Base-by-base conservation (phyloP, 2,888 invertebrate species). In the Lepetodrilus schrolli region DNA sequence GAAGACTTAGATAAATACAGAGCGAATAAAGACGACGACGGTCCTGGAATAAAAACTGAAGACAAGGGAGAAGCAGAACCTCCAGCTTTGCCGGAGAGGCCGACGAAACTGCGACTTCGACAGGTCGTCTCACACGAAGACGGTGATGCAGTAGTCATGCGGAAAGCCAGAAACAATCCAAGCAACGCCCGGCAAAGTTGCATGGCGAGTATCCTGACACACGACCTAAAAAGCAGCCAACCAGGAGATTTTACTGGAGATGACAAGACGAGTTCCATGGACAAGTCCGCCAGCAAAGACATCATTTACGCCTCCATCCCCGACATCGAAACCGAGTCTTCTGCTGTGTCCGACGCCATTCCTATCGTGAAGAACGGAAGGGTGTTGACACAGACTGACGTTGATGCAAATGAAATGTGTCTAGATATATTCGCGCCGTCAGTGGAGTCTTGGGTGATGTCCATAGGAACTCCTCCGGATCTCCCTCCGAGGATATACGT, bases 1-100 rank as follows among this genome's bases (percentile, higher is more conserved):
- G 84, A 83, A 68, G 84, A 84, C 37, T 70, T 83, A 30, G 82
- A 83, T 23, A 82, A 82, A 66, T 82, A 76, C 43, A 68, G 79
- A 38, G 78, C 79, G 76, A 51, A 73, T 74, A 48, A 81, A 74
- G 71, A 79, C 75, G 66, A 48, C 10, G 30, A 51, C 1, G 43
- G 23, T 47, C 8, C 4, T n/a, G 58, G n/a, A 10, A 23, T 13
- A 20, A 26, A 17, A 36, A 8, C 30, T 20, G 43, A 4, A 3
- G 20, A 26, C 10, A 47, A 26, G 30, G 5, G 34, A 20, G 20
- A 30, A 10, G 72, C 58, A 17, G 7, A 7, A 4, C 72, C 72
- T 10, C 72, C 72, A 34, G 72, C 58, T 13, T 37, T 72, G 0
- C 72, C 72, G 48, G 66, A 65, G 37, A 37, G 72, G 36, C 72